phyloP scores from a whole-genome alignment of 2,797 vertebrate species.

The Fratercula arctica region DNA sequence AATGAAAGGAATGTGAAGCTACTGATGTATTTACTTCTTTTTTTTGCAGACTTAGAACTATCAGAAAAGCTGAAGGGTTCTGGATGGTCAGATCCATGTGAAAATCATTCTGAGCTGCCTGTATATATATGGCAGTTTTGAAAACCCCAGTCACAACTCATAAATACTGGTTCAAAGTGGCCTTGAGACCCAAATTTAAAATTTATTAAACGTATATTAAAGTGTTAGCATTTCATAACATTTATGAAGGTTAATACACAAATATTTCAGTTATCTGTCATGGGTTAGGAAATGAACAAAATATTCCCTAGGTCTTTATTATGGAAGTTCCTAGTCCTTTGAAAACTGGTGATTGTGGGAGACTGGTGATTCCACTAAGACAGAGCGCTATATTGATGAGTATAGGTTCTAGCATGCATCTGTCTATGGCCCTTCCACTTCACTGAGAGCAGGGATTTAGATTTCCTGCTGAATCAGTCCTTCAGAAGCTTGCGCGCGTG shows the following conservation, averaged over 20 bases:
- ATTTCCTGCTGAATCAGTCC: neutral
- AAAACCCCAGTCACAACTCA: neutral
- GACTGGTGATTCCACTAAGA: neutral
- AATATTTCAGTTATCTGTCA: neutral
- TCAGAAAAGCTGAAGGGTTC: neutral
- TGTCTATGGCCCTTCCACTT: neutral
- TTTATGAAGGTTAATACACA: neutral
- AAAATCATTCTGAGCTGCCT: neutral
- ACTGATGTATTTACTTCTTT: neutral
- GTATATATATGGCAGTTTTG: neutral
- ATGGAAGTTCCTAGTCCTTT: neutral
- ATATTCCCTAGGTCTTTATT: neutral
- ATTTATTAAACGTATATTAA: neutral
- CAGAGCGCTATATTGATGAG: rapidly evolving
- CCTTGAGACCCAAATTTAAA: neutral
- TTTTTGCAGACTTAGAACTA: neutral
- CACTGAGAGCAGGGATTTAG: neutral
- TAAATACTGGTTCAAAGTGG: neutral
- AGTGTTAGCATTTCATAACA: neutral
- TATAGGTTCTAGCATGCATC: neutral
- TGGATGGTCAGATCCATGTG: neutral
- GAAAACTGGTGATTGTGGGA: neutral
- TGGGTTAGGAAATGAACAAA: neutral
- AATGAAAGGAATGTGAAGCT: neutral
- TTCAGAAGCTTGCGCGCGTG: neutral